Evolutionary conservation across 92 coral and sea anemone species (phyloP).

Genomic region (Isaurus tuberculatus): DNA sequence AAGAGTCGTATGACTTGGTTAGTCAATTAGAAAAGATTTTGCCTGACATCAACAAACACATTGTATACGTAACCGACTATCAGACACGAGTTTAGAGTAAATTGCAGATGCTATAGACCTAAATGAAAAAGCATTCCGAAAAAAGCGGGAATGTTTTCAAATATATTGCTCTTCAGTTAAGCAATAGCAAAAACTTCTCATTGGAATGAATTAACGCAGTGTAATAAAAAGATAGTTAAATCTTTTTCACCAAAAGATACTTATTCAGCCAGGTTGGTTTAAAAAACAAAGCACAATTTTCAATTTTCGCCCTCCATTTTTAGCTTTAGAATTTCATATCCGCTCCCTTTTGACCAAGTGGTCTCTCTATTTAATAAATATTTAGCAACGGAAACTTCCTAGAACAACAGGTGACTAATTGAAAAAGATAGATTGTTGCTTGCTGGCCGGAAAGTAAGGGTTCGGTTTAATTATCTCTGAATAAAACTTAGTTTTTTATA

Average conservation of each 20-base stretch:
- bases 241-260: conserved; percentile 4
- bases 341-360: conserved; percentile 75
- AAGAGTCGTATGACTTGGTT: too few relatives aligned
- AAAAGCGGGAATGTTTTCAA: background rate
- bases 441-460: conserved; percentile 72
- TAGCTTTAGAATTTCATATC: conserved; percentile 79
- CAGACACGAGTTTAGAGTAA: too few relatives aligned
- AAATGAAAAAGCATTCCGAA: background rate
- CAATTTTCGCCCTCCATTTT: conserved; percentile 28
- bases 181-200: conserved; percentile 8
- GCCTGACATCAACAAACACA: background rate
- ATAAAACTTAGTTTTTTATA: conserved; percentile 2
- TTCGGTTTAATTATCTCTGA: conserved; percentile 18
- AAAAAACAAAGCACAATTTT: conserved; percentile 14
- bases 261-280: background rate
- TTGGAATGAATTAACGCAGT: background rate
- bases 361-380: conserved; percentile 83
- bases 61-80: too few relatives aligned
- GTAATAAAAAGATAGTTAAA: background rate
- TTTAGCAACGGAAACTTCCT: conserved; percentile 83
- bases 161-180: conserved; percentile 3
- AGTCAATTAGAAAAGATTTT: background rate
- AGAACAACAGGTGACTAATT: conserved; percentile 87
- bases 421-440: conserved; percentile 71
- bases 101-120: too few relatives aligned